Evolutionary conservation across 2,113 vertebrate species (phyloP), one percentile per base, ranked within the genome.

Genomic region (Glaucomys volans): DNA sequence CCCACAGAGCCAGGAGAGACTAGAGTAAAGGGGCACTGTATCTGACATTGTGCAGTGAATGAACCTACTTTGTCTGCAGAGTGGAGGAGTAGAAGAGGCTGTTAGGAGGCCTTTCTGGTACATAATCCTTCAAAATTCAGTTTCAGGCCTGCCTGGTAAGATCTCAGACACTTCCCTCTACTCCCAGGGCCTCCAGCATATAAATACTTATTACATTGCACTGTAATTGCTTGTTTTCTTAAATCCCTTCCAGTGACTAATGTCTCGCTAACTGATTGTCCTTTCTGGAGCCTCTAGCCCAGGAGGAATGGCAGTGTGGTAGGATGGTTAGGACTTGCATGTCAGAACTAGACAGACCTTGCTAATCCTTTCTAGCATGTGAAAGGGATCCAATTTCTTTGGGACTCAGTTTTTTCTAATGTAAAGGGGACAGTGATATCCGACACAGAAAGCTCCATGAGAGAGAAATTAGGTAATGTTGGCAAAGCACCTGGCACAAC

Each of bases 1-100:
- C 2, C 5, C 8, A 8, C 0, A 0, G 4, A 22, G 18, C 54
- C 54, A 37, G 82, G n/a, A 52, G 40, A 14, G 3, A 3, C 37
- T 42, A 42, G 17, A 30, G 4, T 37, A 28, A 35, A 54, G n/a
- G 26, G 44, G 26, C 2, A 5, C 6, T 69, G 79, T 42, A 47
- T 35, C 77, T 74, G 40, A 35, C 59, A 26, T 8, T 9, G 1
- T 12, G 1, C 26, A 37, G 22, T 22, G 62, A 30, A 16, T 30
- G 12, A 30, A 30, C 20, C 30, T 12, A 32, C 71, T 76, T 5
- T 47, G n/a, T 79, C 57, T 47, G 42, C 24, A 44, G 28, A 69
- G 17, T 32, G 2, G n/a, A 79, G 22, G 66, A 62, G 26, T 57
- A 40, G 81, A 59, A 24, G 28, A 42, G 50, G 32, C 44, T 28